Base-by-base conservation (phyloP, 2,797 vertebrate species). In the Notolabrus celidotus region DNA sequence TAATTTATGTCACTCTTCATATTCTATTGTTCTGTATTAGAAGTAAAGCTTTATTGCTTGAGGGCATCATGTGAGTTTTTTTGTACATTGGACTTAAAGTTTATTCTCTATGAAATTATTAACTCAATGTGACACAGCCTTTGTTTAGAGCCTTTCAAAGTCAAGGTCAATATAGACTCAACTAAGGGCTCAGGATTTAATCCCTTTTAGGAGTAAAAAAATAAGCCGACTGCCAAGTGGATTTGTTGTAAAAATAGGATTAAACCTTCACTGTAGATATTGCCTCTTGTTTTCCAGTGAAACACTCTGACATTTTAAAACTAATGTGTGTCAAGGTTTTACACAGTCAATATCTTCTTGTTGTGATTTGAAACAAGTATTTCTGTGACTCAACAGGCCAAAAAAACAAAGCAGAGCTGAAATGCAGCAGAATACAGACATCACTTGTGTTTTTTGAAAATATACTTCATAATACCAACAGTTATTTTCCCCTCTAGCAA, bases 101-200 rank as follows among this genome's bases (percentile, higher is more conserved):
- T 27, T 39, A 23, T 51, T 80, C 45, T 61, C 15, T 68, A 64
- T 71, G 71, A 78, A 74, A 79, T 50, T 31, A 69, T 82, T 51
- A 84, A 81, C 62, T 68, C 51, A 61, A 29, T 55, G 73, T 84
- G 84, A 86, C 79, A 67, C 41, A 52, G 65, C 57, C 71, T 88
- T 83, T 88, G 77, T 86, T 81, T 74, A 50, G 67, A 67, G 71
- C 58, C 29, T 62, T 31, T 86, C 43, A 80, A 82, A 86, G 80
- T 84, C 76, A 83, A 86, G 82, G 82, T 86, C 86, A 74, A 67
- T 62, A 74, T 34, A 68, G 63, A 79, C 49, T 74, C 71, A 31
- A 61, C 67, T 43, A 36, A 67, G 34, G 52, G 61, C 74, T 86
- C 58, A 79, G 67, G 25, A 80, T 71, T 64, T 84, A 87, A 91